phyloP scores from a whole-genome alignment of 2,113 vertebrate species.

The Orthonyx spaldingii region DNA sequence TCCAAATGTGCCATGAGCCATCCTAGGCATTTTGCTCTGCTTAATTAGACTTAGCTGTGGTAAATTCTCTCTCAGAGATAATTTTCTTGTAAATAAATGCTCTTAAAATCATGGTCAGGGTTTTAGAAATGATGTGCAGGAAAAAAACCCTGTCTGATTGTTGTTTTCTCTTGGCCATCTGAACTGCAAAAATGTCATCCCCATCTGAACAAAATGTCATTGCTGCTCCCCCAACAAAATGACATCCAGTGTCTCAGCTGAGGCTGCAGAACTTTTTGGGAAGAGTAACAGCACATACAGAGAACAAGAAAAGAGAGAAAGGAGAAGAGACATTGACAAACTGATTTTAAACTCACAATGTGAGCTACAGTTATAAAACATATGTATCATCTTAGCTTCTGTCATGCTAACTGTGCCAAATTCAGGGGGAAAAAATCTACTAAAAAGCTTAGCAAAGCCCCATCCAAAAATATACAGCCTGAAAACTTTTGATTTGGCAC shows the following conservation, averaged over 20 bases:
- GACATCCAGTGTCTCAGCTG: neutral
- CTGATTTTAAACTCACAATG: conserved; percentile 30
- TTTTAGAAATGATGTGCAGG: neutral
- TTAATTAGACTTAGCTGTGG: neutral
- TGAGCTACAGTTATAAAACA: conserved; percentile 53
- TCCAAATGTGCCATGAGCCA: neutral
- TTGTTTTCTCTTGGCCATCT: neutral
- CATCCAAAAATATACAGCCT: conserved; percentile 26
- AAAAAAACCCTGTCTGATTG: neutral
- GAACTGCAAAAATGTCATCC: neutral
- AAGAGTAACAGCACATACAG: neutral
- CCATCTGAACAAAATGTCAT: neutral
- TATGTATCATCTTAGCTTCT: conserved; percentile 52
- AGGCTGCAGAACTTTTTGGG: neutral
- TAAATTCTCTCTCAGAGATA: neutral
- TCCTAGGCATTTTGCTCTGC: neutral
- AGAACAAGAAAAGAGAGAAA: neutral
- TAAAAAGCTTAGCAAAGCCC: conserved; percentile 8
- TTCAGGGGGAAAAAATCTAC: neutral
- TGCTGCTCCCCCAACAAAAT: neutral
- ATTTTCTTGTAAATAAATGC: neutral
- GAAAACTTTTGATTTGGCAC: neutral
- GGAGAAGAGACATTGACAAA: conserved; percentile 33
- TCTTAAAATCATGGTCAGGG: neutral
- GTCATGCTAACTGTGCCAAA: conserved; percentile 37